Percentiles rank a stretch among this genome's conserved stretches.
phyloP scores from a whole-genome alignment of 2,797 vertebrate genomes.

The Decapterus maruadsi region DNA sequence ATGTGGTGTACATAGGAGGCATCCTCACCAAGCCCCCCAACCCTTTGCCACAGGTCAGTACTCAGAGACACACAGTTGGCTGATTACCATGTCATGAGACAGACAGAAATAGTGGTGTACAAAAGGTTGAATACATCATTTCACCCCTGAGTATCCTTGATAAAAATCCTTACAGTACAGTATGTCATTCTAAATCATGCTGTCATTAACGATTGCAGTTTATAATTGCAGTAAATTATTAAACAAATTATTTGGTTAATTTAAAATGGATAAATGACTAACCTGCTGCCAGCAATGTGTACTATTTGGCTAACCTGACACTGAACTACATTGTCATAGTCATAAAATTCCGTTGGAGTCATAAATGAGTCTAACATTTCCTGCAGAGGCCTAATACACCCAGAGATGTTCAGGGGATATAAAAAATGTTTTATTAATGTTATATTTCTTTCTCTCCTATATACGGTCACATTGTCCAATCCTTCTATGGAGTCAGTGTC shows the following conservation, averaged over 20 bases:
- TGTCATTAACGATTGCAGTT: background rate
- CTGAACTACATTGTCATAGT: background rate
- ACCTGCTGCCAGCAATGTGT: no score
- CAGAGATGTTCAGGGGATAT: background rate
- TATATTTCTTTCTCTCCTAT: no score
- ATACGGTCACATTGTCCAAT: background rate
- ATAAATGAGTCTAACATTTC: constrained; percentile 4
- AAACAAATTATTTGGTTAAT: constrained; percentile 2
- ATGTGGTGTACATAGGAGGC: constrained; percentile 98
- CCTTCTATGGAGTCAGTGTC: background rate
- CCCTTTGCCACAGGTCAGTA: constrained; percentile 95
- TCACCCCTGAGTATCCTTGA: background rate
- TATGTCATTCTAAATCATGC: background rate
- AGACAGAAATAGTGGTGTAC: constrained; percentile 36
- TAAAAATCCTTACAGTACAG: background rate
- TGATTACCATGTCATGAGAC: background rate
- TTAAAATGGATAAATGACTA: background rate
- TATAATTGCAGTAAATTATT: no score
- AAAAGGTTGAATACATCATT: background rate
- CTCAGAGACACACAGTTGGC: constrained; percentile 11
- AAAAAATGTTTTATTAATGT: background rate
- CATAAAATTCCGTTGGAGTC: background rate
- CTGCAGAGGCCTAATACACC: background rate
- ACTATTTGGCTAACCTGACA: no score
- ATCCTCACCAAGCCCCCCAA: constrained; percentile 95